phyloP scores from a whole-genome alignment of 2,113 vertebrate genomes.

The Gnathonemus longibarbis region DNA sequence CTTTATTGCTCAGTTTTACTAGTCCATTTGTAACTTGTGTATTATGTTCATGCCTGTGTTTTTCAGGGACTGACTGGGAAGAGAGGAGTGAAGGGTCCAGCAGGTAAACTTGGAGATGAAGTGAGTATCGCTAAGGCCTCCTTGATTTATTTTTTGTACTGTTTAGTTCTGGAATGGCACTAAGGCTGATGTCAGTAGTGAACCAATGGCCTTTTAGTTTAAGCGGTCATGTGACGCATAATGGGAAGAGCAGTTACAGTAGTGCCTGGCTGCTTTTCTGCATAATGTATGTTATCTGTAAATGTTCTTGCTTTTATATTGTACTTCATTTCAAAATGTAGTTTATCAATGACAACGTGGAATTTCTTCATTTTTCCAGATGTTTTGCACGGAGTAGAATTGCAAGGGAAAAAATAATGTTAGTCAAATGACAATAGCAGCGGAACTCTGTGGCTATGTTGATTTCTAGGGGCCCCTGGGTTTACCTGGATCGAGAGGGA shows the following conservation, averaged over 20 bases:
- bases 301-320: slow-evolving; percentile 4
- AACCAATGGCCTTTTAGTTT: neutral
- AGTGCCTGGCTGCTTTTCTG: neutral
- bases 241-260: neutral
- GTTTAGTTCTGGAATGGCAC: neutral
- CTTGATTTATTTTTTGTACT: neutral
- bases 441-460: slow-evolving; percentile 31
- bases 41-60: slow-evolving; percentile 37
- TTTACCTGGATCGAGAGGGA: slow-evolving; percentile 66
- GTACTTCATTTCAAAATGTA: slow-evolving; percentile 1
- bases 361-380: slow-evolving; percentile 20
- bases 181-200: neutral
- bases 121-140: slow-evolving; percentile 63
- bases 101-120: slow-evolving; percentile 69
- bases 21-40: neutral
- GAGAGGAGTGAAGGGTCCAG: slow-evolving; percentile 72
- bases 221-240: neutral
- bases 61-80: slow-evolving; percentile 75
- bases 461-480: slow-evolving; percentile 72
- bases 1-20: neutral
- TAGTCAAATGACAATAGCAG: neutral
- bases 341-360: slow-evolving; percentile 13
- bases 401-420: neutral
- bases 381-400: slow-evolving; percentile 1
- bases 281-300: neutral